These are phyloP conservation scores for Doryteuthis pealeii DNA, from an alignment of 1,140 invertebrate species.

Conservation along the genomic window DNA sequence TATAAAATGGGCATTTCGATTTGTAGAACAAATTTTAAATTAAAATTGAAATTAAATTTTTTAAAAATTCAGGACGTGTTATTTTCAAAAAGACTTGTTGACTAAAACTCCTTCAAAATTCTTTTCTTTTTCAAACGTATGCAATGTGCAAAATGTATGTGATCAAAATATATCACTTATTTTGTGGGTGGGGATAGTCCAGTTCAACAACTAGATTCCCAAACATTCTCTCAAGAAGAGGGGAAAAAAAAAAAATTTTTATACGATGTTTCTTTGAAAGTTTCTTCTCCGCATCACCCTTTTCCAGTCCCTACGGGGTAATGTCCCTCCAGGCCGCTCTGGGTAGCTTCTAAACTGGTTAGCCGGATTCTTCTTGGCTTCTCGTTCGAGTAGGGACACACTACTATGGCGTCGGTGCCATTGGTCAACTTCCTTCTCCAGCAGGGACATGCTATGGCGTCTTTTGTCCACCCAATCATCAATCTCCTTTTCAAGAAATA, in stretches of 20 bases:
- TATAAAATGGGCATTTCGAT: no score
- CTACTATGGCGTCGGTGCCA: not conserved
- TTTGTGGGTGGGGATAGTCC: no score
- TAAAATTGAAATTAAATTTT: no score
- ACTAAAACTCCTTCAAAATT: no score
- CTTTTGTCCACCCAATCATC: not conserved
- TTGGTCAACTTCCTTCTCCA: not conserved
- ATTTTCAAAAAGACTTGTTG: no score
- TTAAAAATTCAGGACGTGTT: no score
- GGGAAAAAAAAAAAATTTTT: not conserved
- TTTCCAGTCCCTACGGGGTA: not conserved
- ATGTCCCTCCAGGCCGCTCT: not conserved
- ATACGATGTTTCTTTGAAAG: conserved; percentile 7
- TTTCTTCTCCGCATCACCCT: not conserved
- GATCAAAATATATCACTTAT: no score
- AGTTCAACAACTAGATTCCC: no score
- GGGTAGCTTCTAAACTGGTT: not conserved
- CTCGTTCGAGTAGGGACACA: not conserved
- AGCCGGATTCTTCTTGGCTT: not conserved
- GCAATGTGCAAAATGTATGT: no score
- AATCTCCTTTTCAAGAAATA: not conserved
- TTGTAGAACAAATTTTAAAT: no score
- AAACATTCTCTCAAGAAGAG: no score
- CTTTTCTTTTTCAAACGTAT: no score
- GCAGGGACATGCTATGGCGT: not conserved